Evolutionary conservation across 2,888 invertebrate genomes (phyloP).

Genomic region (Deroplatys truncata): DNA sequence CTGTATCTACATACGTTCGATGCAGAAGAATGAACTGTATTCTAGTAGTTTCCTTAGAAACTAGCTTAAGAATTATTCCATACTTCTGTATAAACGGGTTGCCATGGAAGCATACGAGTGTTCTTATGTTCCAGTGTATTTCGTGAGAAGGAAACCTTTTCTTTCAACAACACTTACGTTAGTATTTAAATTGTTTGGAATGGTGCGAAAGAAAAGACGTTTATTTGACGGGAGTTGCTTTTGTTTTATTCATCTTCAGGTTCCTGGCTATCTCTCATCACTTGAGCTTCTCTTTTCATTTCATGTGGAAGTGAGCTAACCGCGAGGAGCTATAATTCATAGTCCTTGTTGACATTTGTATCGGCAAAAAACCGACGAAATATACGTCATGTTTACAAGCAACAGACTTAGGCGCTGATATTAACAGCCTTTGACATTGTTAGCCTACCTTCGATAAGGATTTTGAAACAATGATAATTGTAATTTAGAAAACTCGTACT

Average conservation of each 20-base stretch:
- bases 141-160: too few relatives aligned
- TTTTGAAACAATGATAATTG: too few relatives aligned
- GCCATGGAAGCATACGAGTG: too few relatives aligned
- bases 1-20: too few relatives aligned
- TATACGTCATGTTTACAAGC: not conserved
- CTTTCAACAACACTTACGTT: too few relatives aligned
- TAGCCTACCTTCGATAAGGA: not conserved
- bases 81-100: too few relatives aligned
- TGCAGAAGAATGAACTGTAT: too few relatives aligned
- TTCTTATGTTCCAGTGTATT: too few relatives aligned
- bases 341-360: not conserved
- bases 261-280: not conserved
- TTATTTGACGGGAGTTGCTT: not conserved
- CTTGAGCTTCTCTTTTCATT: not conserved
- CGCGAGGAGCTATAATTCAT: not conserved
- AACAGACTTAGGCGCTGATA: not conserved
- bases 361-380: not conserved
- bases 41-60: too few relatives aligned
- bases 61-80: too few relatives aligned
- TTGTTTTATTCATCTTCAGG: not conserved
- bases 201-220: not conserved
- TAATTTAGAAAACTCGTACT: too few relatives aligned
- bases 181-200: too few relatives aligned
- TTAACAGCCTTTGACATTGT: not conserved
- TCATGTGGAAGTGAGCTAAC: not conserved